phyloP scores from a whole-genome alignment of 2,888 invertebrate genomes.

The Sinodicranocentrus sp. region DNA sequence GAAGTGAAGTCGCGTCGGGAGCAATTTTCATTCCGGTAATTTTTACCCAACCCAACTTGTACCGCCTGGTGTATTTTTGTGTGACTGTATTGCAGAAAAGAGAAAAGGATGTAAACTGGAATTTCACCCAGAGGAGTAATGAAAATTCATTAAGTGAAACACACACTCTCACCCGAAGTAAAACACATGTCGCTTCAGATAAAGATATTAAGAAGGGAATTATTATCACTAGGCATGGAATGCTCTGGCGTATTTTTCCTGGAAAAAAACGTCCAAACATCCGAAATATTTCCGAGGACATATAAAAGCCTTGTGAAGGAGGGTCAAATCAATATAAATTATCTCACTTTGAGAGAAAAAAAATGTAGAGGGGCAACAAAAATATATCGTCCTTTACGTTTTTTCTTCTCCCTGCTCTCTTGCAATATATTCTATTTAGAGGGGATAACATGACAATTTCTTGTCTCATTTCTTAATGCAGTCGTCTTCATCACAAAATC shows the following conservation, averaged over 20 bases:
- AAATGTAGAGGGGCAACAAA: not conserved
- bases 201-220: slow-evolving; percentile 50
- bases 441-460: not conserved
- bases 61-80: not conserved
- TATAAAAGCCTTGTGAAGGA: no score
- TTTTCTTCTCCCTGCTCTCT: no score
- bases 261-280: no score
- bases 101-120: slow-evolving; percentile 11
- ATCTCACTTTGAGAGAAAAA: not conserved
- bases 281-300: no score
- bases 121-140: slow-evolving; percentile 61
- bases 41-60: slow-evolving; percentile 32
- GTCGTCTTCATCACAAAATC: slow-evolving; percentile 27
- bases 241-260: not conserved
- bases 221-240: slow-evolving; percentile 52
- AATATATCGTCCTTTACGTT: no score
- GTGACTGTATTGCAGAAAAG: not conserved
- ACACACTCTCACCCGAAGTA: slow-evolving; percentile 20
- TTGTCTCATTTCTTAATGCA: slow-evolving; percentile 48
- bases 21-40: slow-evolving; percentile 50
- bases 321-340: no score
- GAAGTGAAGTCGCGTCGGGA: slow-evolving; percentile 32
- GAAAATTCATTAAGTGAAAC: slow-evolving; percentile 57
- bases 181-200: slow-evolving; percentile 56
- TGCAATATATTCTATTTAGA: slow-evolving; percentile 1